Evolutionary conservation across 2,797 vertebrate species (phyloP), one percentile per base, ranked within the genome.

Genomic region (Eptatretus atami): DNA sequence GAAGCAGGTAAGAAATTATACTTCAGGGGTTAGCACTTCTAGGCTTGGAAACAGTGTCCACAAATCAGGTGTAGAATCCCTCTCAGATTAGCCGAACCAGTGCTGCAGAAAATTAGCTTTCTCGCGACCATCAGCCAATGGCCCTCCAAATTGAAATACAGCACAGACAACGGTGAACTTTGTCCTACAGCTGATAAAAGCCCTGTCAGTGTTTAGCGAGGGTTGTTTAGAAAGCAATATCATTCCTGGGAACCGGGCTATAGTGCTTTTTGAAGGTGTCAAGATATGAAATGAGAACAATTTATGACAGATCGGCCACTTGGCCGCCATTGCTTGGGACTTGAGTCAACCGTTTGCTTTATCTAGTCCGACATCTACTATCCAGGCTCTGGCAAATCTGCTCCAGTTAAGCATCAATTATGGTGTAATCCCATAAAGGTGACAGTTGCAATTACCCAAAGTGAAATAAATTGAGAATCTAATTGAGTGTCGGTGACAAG

Each of bases 391-490:
- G 25, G 57, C 57, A 61, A 61, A 61, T 61, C 57, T 61, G 57
- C 25, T 24, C 57, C 57, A n/a, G 57, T 61, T 61, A 61, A 61
- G 25, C 57, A 61, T 61, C 57, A 61, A 61, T 61, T 61, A 61
- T 24, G 25, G 57, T 24, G 57, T 61, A 61, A 61, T 61, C 57
- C 57, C 57, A 61, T 61, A 61, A 61, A 61, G 57, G 57, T 61
- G 57, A 25, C 57, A 61, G 57, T 61, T 61, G 57, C 57, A 61
- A 61, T 61, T 61, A 61, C 57, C 57, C 57, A 61, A 61, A 61
- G 57, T 61, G 57, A 61, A 61, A 61, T 61, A 61, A 61, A 61
- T 61, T 61, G 57, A 61, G 57, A 61, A 61, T 61, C 57, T 61
- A 61, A 61, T 61, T 61, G 57, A 61, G 57, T 61, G 25, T 61